A percentile compares a stretch with the other conserved stretches of the same genome.
Conservation (phyloP, 2,797 vertebrate species). For the Fistularia tabacaria region DNA sequence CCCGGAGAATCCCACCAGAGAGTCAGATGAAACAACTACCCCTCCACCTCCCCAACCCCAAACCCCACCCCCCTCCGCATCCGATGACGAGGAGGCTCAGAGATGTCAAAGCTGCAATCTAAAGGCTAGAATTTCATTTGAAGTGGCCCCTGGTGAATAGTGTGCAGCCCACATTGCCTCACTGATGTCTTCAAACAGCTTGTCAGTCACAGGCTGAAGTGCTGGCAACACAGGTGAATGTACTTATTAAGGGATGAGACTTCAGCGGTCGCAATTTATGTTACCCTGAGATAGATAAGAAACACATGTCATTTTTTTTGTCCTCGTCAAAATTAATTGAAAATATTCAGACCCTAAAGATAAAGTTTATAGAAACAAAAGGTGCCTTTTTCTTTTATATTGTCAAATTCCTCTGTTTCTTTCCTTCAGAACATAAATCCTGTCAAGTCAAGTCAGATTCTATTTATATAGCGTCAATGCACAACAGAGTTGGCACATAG, state of each 20-base stretch:
- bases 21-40: slow-evolving; percentile 39
- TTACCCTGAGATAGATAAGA: too few relatives aligned
- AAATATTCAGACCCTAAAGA: too few relatives aligned
- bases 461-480: too few relatives aligned
- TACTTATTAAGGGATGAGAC: not conserved
- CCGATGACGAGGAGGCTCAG: slow-evolving; percentile 50
- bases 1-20: slow-evolving; percentile 44
- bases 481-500: too few relatives aligned
- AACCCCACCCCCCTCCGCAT: slow-evolving; percentile 17
- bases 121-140: slow-evolving; percentile 54
- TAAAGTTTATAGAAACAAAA: too few relatives aligned
- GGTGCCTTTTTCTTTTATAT: too few relatives aligned
- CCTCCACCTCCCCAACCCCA: not conserved
- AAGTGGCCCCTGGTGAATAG: slow-evolving; percentile 50
- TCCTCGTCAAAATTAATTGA: too few relatives aligned
- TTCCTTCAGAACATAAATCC: too few relatives aligned
- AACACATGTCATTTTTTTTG: too few relatives aligned
- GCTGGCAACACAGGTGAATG: slow-evolving; percentile 37
- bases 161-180: slow-evolving; percentile 18
- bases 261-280: too few relatives aligned
- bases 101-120: slow-evolving; percentile 59
- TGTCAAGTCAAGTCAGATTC: too few relatives aligned
- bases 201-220: slow-evolving; percentile 47
- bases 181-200: slow-evolving; percentile 53
- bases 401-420: too few relatives aligned